Evolutionary conservation across 2,888 invertebrate species (phyloP).

Genomic region (Cephus spinipes): DNA sequence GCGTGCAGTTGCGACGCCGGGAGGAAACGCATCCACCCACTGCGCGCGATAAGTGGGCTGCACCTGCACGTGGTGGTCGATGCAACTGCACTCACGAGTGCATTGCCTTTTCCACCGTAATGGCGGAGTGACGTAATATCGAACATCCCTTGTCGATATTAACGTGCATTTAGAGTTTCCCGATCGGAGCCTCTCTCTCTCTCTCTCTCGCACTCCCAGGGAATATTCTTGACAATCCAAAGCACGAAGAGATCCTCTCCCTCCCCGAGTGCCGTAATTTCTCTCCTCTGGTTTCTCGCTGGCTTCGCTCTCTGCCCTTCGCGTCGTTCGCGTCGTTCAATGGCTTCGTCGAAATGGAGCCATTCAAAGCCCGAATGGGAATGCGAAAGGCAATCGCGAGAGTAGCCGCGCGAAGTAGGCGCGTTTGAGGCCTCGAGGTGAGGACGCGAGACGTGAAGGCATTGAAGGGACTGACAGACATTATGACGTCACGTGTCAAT

Average conservation of each 20-base stretch:
- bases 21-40: too few species aligned
- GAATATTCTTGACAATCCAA: too few species aligned
- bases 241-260: background rate
- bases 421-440: background rate
- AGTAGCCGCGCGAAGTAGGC: constrained; percentile 19
- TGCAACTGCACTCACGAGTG: too few species aligned
- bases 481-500: constrained; percentile 24
- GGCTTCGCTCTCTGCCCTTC: background rate
- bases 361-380: constrained; percentile 22
- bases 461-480: constrained; percentile 19
- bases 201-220: too few species aligned
- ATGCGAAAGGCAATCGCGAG: constrained; percentile 10
- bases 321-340: constrained; percentile 1
- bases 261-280: background rate
- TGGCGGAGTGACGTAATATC: background rate
- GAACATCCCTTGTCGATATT: background rate
- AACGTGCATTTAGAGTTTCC: background rate
- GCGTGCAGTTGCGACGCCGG: too few species aligned
- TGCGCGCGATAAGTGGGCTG: too few species aligned
- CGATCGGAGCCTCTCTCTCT: background rate
- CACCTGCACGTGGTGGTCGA: too few species aligned
- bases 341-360: background rate
- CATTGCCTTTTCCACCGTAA: background rate
- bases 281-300: constrained; percentile 9
- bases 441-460: background rate